Conservation (phyloP, 2,113 vertebrate genomes). For the Willisornis vidua region DNA sequence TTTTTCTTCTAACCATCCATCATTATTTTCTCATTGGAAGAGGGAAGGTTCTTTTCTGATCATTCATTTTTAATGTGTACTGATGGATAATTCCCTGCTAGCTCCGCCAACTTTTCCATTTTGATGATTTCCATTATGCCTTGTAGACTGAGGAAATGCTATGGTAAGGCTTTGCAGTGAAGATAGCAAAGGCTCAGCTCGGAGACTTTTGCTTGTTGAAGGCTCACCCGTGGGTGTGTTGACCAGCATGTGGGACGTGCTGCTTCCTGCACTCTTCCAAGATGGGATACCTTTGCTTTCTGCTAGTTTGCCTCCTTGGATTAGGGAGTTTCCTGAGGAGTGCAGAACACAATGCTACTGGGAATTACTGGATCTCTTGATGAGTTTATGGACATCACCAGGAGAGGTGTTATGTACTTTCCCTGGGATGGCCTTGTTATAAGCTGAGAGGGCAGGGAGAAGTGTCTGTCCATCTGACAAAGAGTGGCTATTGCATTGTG, state of each 20-base stretch:
- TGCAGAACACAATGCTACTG: not conserved
- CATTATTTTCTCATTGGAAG: not conserved
- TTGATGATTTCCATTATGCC: not conserved
- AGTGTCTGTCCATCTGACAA: not conserved
- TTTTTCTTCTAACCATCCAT: not conserved
- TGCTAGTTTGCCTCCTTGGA: not conserved
- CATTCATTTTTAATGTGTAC: conserved; percentile 3
- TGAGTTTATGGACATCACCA: fast-evolving
- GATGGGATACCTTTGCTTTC: not conserved
- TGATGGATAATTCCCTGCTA: not conserved
- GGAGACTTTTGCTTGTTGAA: not conserved
- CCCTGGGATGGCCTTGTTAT: not conserved
- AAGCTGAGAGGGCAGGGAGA: not conserved
- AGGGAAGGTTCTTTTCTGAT: not conserved
- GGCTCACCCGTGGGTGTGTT: fast-evolving
- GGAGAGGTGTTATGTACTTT: not conserved
- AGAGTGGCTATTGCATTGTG: not conserved
- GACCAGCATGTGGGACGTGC: fast-evolving
- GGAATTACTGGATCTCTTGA: not conserved
- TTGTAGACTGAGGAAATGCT: not conserved
- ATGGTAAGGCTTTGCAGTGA: not conserved
- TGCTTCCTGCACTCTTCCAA: not conserved
- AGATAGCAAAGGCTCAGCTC: not conserved
- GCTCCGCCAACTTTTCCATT: not conserved
- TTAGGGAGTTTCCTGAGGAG: not conserved